Evolutionary conservation across 2,113 vertebrate genomes (phyloP), one percentile per base, ranked within the genome.

Genomic region (Osmerus mordax): DNA sequence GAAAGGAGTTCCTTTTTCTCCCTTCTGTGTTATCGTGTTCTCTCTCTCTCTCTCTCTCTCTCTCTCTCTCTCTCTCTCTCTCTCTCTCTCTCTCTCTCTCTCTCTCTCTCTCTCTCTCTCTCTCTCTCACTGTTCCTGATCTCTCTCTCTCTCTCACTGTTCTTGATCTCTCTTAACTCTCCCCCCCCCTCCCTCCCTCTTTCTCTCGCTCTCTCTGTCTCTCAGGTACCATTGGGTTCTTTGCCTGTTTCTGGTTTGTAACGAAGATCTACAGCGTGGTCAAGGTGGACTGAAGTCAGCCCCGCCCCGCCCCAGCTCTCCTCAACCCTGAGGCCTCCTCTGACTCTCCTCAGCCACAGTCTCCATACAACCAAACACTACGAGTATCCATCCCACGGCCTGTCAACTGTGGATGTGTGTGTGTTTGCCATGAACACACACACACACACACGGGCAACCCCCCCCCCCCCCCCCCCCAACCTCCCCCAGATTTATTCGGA

Each of bases 251-350:
- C 72, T 85, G 83, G 83, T 85, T 87, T 12, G 81, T 87, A 3
- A 85, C 85, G 9, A 87, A 87, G 77, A 87, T 85, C 75, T 87
- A 87, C 73, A 87, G 85, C 23, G 85, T 87, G 62, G 83, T 87
- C 54, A 87, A 87, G 71, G 85, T 87, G 65, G 83, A 85, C 79
- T 87, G 36, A 87, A 21, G 61, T 47, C 58, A 62, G 32, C 7
- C 32, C 7, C 4, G 32, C 7, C 4, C 65, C 47, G 14, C 59
- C 23, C 18, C 14, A 15, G 59, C 67, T 68, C 66, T 68, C 25
- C n/a, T 53, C 51, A 66, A 32, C 29, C 54, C 67, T 18, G 32
- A 64, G 14, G 28, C 13, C 41, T 28, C 21, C 51, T 66, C 58
- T 58, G 32, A 52, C 56, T 51, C 66, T 19, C 58, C 63, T 47